Evolutionary conservation across 2,797 vertebrate species (phyloP).

Genomic region (Enteromius trimaculatus): DNA sequence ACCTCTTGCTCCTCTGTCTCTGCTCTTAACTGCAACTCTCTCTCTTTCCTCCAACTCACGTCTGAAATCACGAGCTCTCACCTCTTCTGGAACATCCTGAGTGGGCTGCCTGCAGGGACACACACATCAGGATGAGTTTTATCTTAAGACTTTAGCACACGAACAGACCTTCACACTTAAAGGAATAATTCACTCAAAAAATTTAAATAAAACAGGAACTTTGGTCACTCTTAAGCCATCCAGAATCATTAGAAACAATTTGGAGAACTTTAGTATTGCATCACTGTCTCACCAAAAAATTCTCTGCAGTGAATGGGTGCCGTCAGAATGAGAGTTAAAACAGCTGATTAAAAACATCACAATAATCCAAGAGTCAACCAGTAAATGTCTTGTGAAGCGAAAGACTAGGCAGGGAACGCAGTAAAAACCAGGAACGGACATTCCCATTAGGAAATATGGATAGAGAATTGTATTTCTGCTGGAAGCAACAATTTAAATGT

Average conservation of each 20-base stretch:
- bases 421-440: not conserved
- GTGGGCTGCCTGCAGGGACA: conserved; percentile 84
- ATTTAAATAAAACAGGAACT: not conserved
- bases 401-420: not conserved
- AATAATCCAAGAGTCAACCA: not conserved
- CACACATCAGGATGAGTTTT: not conserved
- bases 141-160: not conserved
- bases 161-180: not conserved
- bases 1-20: conserved; percentile 95
- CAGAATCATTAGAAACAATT: not conserved
- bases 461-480: not conserved
- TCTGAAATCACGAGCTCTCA: conserved; percentile 95
- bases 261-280: not conserved
- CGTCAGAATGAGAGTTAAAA: not conserved
- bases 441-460: not conserved
- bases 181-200: not conserved
- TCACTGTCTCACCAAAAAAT: not conserved
- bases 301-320: not conserved
- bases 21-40: conserved; percentile 87
- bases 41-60: conserved; percentile 96
- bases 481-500: not conserved
- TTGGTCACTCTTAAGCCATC: not conserved
- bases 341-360: not conserved
- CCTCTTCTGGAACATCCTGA: conserved; percentile 96
- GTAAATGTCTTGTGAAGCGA: not conserved